These are phyloP conservation scores for Synanthedon vespiformis DNA, from an alignment of 2,888 invertebrate species.

Conservation along the genomic window DNA sequence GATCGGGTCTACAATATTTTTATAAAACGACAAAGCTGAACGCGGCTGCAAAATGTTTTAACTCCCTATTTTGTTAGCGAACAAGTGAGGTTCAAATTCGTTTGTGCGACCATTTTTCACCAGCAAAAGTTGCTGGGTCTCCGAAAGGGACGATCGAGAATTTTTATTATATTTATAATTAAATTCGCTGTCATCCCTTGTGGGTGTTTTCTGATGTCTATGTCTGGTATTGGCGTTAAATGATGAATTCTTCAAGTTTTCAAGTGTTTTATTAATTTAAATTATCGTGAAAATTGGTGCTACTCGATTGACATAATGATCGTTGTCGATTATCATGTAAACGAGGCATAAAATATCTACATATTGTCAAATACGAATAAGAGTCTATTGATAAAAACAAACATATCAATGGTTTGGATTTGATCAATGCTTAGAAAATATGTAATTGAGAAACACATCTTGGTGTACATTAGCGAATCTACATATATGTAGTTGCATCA, in stretches of 20 bases:
- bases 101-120: constrained; percentile 24
- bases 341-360: too few species aligned
- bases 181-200: constrained; percentile 66
- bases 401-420: too few species aligned
- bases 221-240: constrained; percentile 61
- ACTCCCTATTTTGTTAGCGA: constrained; percentile 15
- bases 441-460: too few species aligned
- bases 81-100: constrained; percentile 37
- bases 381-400: too few species aligned
- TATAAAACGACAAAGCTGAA: constrained; percentile 31
- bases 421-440: too few species aligned
- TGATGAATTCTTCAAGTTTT: constrained; percentile 39
- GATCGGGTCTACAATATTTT: constrained; percentile 58
- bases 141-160: constrained; percentile 56
- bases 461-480: too few species aligned
- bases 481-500: too few species aligned
- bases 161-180: constrained; percentile 69
- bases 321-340: too few species aligned
- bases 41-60: constrained; percentile 9
- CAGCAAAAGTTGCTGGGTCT: constrained; percentile 26
- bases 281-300: constrained; percentile 2
- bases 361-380: too few species aligned
- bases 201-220: constrained; percentile 45
- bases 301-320: too few species aligned
- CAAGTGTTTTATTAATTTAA: constrained; percentile 47